Evolutionary conservation across 2,797 vertebrate genomes (phyloP), one percentile per base, ranked within the genome.

Genomic region (Aeoliscus strigatus): DNA sequence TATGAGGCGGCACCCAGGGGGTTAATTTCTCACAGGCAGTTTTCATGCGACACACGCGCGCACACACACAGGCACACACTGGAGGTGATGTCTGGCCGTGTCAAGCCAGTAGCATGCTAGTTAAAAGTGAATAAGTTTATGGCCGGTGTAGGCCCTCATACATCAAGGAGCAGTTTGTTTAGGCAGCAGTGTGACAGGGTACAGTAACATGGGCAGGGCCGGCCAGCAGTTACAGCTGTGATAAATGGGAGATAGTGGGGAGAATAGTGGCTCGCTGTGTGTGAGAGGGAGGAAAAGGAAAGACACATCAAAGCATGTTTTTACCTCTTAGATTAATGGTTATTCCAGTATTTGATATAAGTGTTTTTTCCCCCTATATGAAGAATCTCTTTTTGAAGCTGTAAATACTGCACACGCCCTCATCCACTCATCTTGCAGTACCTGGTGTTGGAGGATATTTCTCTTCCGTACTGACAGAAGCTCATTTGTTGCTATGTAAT

Each of bases 51-150:
- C 61, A 70, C 50, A 60, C 55, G 57, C 25, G 16, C 48, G 39
- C 14, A 32, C 27, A 26, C 34, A 24, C 27, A 35, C 32, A 38
- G 39, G 27, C 43, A 34, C 29, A 40, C 51, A 47, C 48, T 45
- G 54, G 66, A 74, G 73, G 67, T 75, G 73, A 70, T 60, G 66
- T 77, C 66, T 70, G 55, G 64, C 58, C 54, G 25, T 64, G 78
- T 84, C 62, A 53, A 74, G 70, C 64, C 82, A 43, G 90, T 90
- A 90, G 90, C 90, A 84, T 74, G 84, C 86, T 91, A 81, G 89
- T 91, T 88, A 90, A 89, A 86, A 90, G 88, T 86, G 91, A 88
- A 93, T 93, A 89, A 81, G 87, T 92, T 92, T 92, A 91, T 90
- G 87, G 90, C 80, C 77, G 60, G 83, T 85, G 86, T 70, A 90